Conservation (phyloP, 2,113 vertebrate genomes). For the Scomber colias region DNA sequence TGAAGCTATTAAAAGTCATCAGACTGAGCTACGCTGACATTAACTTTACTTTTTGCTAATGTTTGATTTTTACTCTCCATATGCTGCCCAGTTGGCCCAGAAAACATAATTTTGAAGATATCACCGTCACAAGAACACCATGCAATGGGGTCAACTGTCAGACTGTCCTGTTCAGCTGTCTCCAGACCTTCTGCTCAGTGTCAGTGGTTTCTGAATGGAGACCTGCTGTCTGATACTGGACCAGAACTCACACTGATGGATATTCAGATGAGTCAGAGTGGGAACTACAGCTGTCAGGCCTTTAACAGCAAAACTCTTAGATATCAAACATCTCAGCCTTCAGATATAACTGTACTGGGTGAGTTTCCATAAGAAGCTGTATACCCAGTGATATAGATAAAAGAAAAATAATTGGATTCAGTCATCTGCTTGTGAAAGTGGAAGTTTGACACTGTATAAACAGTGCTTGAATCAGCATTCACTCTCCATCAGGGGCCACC, state of each 20-base stretch:
- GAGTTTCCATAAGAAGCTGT: constrained; percentile 6
- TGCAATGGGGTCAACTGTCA: constrained; percentile 50
- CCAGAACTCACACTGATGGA: constrained; percentile 59
- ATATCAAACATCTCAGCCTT: constrained; percentile 38
- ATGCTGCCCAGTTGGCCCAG: constrained; percentile 55
- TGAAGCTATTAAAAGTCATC: too few species aligned
- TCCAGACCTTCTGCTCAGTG: constrained; percentile 62
- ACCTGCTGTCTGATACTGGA: constrained; percentile 20
- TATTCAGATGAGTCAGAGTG: constrained; percentile 56
- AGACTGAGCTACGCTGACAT: too few species aligned
- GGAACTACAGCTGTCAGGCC: constrained; percentile 72
- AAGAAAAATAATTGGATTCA: too few species aligned
- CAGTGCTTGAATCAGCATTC: too few species aligned
- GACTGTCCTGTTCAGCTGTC: constrained; percentile 55
- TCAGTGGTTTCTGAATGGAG: constrained; percentile 65
- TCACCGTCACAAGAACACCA: constrained; percentile 23
- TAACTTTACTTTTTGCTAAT: too few species aligned
- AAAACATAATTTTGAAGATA: constrained; percentile 18
- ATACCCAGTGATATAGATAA: too few species aligned
- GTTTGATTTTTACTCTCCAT: too few species aligned
- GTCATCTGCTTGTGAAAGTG: too few species aligned
- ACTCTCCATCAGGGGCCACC: too few species aligned
- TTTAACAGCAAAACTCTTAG: constrained; percentile 66
- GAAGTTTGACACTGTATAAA: too few species aligned
- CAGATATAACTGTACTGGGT: constrained; percentile 58